Conservation (phyloP, 2,888 invertebrate species). For the Cryptophagus acutangulus region DNA sequence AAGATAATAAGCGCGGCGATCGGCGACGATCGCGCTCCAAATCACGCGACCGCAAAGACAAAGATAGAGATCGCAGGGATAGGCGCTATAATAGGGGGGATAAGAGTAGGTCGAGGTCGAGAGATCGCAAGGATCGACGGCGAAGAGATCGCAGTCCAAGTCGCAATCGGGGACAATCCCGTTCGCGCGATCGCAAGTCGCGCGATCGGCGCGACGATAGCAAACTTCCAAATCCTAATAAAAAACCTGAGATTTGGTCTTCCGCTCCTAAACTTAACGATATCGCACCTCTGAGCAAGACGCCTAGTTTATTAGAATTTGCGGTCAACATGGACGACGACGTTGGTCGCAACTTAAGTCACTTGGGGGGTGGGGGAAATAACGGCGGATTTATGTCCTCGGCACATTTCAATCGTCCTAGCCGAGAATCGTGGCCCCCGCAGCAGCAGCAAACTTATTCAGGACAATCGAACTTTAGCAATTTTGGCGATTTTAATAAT, state of each 20-base stretch:
- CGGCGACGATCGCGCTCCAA: slow-evolving; percentile 46
- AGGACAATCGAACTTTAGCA: too few species aligned
- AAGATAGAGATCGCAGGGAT: slow-evolving; percentile 37
- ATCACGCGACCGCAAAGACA: slow-evolving; percentile 39
- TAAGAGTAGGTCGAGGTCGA: slow-evolving; percentile 44
- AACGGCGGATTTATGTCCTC: slow-evolving; percentile 10
- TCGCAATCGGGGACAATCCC: slow-evolving; percentile 54
- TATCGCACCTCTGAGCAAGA: slow-evolving; percentile 11
- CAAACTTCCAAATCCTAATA: slow-evolving; percentile 23
- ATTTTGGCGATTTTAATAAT: slow-evolving; percentile 8
- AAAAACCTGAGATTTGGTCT: slow-evolving; percentile 28
- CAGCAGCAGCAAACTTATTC: too few species aligned
- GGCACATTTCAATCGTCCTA: too few species aligned
- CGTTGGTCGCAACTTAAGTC: too few species aligned
- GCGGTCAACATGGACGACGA: slow-evolving; percentile 38
- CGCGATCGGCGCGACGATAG: slow-evolving; percentile 47
- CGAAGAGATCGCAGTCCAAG: slow-evolving; percentile 57
- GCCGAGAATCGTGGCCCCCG: slow-evolving; percentile 17
- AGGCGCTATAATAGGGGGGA: slow-evolving; percentile 43
- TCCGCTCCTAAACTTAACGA: slow-evolving; percentile 13
- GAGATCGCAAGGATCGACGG: slow-evolving; percentile 54
- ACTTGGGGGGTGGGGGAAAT: too few species aligned
- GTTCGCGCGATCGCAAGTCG: slow-evolving; percentile 52
- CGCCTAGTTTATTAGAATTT: slow-evolving; percentile 26
- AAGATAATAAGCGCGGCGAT: slow-evolving; percentile 49